These are phyloP conservation scores for Anarrhichthys ocellatus DNA, from an alignment of 2,113 vertebrate species.

Conservation along the genomic window DNA sequence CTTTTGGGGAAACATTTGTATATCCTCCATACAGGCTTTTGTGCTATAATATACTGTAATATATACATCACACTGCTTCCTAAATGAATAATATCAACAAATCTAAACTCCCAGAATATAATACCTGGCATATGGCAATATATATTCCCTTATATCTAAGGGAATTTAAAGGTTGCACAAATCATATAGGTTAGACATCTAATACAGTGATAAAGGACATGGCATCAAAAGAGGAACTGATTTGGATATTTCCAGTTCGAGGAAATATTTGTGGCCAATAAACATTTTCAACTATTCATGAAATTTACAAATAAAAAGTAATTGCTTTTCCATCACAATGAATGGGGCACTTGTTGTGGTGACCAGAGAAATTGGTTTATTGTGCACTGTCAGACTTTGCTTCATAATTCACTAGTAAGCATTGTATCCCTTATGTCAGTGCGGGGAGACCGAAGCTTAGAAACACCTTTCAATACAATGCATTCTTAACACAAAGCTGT, in stretches of 20 bases:
- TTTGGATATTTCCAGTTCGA: slow-evolving; percentile 3
- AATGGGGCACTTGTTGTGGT: background rate
- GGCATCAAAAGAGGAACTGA: background rate
- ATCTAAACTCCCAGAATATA: background rate
- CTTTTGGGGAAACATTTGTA: too few species aligned
- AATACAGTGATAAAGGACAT: background rate
- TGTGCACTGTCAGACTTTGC: background rate
- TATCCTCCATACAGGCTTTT: too few species aligned
- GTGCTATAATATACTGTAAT: too few species aligned
- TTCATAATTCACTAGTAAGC: slow-evolving; percentile 6
- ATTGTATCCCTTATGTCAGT: background rate
- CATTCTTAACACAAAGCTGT: background rate
- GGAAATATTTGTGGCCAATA: background rate
- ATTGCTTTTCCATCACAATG: slow-evolving; percentile 12
- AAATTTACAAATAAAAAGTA: background rate
- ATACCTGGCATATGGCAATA: slow-evolving; percentile 1
- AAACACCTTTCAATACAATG: background rate
- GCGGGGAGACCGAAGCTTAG: background rate
- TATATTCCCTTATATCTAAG: too few species aligned
- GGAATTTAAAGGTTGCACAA: background rate
- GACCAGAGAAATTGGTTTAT: slow-evolving; percentile 16
- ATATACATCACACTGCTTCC: too few species aligned
- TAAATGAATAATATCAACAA: background rate
- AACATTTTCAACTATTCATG: background rate
- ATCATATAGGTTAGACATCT: slow-evolving; percentile 1